phyloP scores from a whole-genome alignment of 1,140 invertebrate genomes.

The Ceratitis capitata region DNA sequence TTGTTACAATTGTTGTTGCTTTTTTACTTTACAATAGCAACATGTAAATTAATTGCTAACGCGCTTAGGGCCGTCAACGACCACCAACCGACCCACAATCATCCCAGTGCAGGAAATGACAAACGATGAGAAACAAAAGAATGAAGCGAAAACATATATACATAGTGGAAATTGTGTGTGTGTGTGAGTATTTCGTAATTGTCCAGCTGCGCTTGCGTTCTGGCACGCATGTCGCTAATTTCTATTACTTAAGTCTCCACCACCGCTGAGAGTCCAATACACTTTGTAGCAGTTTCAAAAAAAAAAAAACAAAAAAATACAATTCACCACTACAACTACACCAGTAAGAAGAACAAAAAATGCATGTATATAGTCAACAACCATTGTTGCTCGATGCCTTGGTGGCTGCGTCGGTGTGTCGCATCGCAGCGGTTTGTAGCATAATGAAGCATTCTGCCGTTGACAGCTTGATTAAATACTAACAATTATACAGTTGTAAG shows the following conservation, averaged over 20 bases:
- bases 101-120: background rate
- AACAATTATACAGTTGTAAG: slow-evolving; percentile 7
- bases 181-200: background rate
- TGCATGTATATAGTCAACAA: background rate
- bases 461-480: slow-evolving; percentile 6
- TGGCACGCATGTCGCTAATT: slow-evolving; percentile 36
- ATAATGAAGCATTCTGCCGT: background rate
- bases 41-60: slow-evolving; percentile 34
- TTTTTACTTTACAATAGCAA: slow-evolving; percentile 13
- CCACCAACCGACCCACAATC: background rate
- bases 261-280: background rate
- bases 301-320: background rate
- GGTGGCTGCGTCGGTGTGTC: background rate
- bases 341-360: background rate
- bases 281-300: background rate
- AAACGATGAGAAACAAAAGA: background rate
- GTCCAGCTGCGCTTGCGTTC: background rate
- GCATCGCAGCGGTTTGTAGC: background rate
- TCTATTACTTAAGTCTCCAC: background rate
- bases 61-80: background rate
- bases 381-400: background rate
- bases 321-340: background rate
- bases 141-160: background rate
- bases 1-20: background rate
- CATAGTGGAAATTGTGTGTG: background rate